Evolutionary conservation across 1,140 invertebrate genomes (phyloP).

Genomic region (Listronotus bonariensis): DNA sequence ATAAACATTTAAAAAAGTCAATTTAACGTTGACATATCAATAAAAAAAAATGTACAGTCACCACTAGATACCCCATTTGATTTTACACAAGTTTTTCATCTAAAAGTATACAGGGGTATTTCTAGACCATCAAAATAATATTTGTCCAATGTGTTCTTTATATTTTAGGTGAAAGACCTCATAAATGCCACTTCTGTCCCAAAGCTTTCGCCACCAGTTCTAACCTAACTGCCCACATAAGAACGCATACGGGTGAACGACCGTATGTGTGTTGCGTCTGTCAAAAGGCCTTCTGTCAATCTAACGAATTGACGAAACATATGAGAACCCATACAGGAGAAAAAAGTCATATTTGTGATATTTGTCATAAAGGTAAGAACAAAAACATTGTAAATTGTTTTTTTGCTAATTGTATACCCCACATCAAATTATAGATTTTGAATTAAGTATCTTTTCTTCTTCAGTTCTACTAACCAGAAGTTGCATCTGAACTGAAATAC

Average conservation of each 20-base stretch:
- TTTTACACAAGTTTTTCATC: no score
- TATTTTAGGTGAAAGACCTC: constrained; percentile 57
- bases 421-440: no score
- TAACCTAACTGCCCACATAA: constrained; percentile 60
- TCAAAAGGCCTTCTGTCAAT: constrained; percentile 57
- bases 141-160: neutral
- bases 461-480: no score
- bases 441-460: no score
- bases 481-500: no score
- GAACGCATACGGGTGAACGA: constrained; percentile 59
- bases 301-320: constrained; percentile 57
- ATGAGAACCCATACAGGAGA: constrained; percentile 58
- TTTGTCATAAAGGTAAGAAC: constrained; percentile 54
- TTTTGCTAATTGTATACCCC: no score
- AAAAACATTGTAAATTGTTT: no score
- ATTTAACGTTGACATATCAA: no score
- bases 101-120: no score
- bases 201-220: constrained; percentile 64
- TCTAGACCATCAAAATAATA: neutral
- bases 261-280: constrained; percentile 58
- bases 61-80: no score
- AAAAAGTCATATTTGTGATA: constrained; percentile 58
- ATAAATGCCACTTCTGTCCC: constrained; percentile 60
- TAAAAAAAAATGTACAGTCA: no score
- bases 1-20: no score